phyloP scores from a whole-genome alignment of 2,797 vertebrate species.

The Melanotaenia boesemani region DNA sequence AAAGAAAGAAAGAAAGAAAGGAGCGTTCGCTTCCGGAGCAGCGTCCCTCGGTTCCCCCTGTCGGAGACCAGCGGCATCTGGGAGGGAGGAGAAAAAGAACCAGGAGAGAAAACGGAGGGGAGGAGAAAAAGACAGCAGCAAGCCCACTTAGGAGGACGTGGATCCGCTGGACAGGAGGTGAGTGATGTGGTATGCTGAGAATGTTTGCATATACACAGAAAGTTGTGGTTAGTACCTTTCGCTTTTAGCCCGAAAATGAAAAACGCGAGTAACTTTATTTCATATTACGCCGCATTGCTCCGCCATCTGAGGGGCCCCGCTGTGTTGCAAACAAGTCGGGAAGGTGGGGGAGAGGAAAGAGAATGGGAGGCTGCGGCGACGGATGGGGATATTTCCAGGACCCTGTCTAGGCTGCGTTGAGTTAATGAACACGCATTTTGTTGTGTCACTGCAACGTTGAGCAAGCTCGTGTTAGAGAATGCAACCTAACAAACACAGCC shows the following conservation, averaged over 20 bases:
- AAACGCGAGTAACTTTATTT: slow-evolving; percentile 57
- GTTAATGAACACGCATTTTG: slow-evolving; percentile 1
- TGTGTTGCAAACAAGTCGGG: slow-evolving; percentile 52
- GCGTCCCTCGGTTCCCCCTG: slow-evolving; percentile 62
- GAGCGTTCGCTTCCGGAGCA: slow-evolving; percentile 81
- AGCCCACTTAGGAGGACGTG: slow-evolving; percentile 61
- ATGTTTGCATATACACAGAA: slow-evolving; percentile 17
- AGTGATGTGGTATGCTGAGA: slow-evolving; percentile 62
- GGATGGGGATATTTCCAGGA: slow-evolving; percentile 40
- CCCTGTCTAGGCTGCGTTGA: slow-evolving; percentile 17
- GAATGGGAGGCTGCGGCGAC: slow-evolving; percentile 50
- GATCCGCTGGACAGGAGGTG: slow-evolving; percentile 73
- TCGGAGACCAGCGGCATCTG: slow-evolving; percentile 65
- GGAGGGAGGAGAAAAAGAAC: slow-evolving; percentile 69
- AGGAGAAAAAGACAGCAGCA: slow-evolving; percentile 41
- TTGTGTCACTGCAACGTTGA: neutral
- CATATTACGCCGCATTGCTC: slow-evolving; percentile 49
- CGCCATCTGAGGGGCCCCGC: slow-evolving; percentile 52
- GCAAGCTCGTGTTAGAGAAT: slow-evolving; percentile 4
- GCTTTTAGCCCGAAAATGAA: neutral
- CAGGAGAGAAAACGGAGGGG: slow-evolving; percentile 43
- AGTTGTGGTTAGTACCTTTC: neutral
- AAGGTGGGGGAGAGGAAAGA: slow-evolving; percentile 41
- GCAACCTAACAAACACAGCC: neutral
- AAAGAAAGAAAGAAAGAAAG: neutral